These are phyloP conservation scores for Scaptodrosophila latifasciaeformis DNA, from an alignment of 2,888 invertebrate species.

Conservation along the genomic window DNA sequence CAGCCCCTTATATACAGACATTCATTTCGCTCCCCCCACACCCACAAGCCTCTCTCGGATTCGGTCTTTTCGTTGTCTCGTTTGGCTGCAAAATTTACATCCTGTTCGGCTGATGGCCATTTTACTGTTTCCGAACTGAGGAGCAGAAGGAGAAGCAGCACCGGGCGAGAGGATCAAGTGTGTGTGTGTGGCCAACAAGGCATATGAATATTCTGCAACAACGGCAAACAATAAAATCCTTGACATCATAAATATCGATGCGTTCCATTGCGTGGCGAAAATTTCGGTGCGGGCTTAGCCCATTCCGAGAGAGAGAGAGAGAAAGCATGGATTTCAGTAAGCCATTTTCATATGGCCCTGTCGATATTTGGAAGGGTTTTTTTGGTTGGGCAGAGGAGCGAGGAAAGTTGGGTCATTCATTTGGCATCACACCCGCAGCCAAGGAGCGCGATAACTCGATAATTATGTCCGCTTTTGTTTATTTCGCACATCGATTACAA, in stretches of 20 bases:
- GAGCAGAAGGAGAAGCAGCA: not conserved
- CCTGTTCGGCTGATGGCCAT: slow-evolving; percentile 71
- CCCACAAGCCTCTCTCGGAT: slow-evolving; percentile 3
- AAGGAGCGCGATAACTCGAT: slow-evolving; percentile 75
- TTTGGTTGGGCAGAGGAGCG: not conserved
- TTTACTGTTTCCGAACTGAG: slow-evolving; percentile 64
- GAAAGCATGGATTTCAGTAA: slow-evolving; percentile 10
- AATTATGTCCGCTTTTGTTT: slow-evolving; percentile 76
- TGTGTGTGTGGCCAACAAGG: slow-evolving; percentile 26
- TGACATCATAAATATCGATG: slow-evolving; percentile 72
- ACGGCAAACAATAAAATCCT: slow-evolving; percentile 73
- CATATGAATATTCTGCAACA: slow-evolving; percentile 68
- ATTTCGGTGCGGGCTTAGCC: slow-evolving; percentile 71
- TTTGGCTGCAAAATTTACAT: slow-evolving; percentile 68
- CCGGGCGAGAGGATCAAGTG: slow-evolving; percentile 18
- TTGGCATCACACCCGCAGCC: slow-evolving; percentile 47
- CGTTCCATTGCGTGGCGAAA: slow-evolving; percentile 59
- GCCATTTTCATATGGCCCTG: slow-evolving; percentile 26
- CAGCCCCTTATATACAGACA: slow-evolving; percentile 26
- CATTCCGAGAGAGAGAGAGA: slow-evolving; percentile 21
- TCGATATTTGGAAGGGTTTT: slow-evolving; percentile 1
- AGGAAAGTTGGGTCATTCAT: slow-evolving; percentile 8
- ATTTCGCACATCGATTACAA: slow-evolving; percentile 75
- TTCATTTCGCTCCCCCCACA: slow-evolving; percentile 22
- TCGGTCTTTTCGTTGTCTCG: slow-evolving; percentile 56